Conservation (phyloP, 2,113 vertebrate genomes). For the Leptosomus discolor region DNA sequence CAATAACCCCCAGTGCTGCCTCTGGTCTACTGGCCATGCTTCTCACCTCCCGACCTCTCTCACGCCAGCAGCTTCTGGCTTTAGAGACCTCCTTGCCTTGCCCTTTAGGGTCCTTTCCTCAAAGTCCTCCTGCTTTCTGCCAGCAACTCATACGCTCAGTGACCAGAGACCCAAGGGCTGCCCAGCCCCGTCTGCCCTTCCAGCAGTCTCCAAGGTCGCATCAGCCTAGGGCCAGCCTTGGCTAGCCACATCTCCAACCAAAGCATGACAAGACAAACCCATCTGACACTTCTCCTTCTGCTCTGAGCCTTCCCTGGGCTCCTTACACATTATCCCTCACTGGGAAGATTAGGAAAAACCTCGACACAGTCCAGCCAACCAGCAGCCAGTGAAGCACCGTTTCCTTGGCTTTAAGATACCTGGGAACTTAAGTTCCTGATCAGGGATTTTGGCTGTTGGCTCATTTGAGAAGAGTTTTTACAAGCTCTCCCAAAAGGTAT, state of each 20-base stretch:
- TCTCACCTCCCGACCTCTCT: background rate
- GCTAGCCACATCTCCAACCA: background rate
- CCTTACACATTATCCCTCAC: background rate
- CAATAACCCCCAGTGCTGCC: background rate
- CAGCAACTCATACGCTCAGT: background rate
- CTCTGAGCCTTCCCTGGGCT: background rate
- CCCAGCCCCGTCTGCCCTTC: background rate
- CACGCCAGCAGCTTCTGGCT: background rate
- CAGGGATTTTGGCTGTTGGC: background rate
- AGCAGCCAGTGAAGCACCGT: background rate
- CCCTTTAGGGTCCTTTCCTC: background rate
- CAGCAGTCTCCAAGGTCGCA: background rate
- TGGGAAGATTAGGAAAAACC: background rate
- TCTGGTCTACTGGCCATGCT: rapidly evolving
- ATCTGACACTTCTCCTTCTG: background rate
- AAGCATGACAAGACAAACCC: background rate
- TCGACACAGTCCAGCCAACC: background rate
- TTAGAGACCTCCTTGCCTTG: background rate
- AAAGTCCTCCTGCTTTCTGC: background rate
- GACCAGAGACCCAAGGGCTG: background rate
- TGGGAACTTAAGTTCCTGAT: background rate
- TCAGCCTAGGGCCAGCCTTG: background rate
- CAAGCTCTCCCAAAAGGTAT: background rate
- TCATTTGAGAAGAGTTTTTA: background rate
- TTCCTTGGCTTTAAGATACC: background rate